A percentile compares a stretch with the other conserved stretches of the same genome.
Conservation (phyloP, 2,888 invertebrate species). For the Calliopum simillimum region DNA sequence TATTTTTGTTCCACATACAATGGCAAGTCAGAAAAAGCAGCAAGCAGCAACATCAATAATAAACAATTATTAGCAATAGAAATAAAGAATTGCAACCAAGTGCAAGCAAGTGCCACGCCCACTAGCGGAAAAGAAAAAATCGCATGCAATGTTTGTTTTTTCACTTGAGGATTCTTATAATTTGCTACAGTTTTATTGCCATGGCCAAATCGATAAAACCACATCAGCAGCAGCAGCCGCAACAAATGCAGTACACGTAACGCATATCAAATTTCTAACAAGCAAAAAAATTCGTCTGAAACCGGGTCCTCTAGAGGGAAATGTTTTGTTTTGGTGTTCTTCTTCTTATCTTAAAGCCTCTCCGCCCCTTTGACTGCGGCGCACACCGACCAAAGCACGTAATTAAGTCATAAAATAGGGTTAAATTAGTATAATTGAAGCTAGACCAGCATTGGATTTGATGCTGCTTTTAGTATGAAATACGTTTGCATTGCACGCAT, state of each 20-base stretch:
- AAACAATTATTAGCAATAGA: constrained; percentile 27
- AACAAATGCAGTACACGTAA: constrained; percentile 9
- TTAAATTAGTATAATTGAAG: constrained; percentile 57
- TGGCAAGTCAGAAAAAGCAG: neutral
- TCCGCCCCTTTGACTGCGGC: neutral
- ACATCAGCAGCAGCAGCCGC: neutral
- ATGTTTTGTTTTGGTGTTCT: neutral
- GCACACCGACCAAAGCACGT: constrained; percentile 43
- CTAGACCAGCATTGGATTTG: constrained; percentile 24
- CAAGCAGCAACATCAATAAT: neutral
- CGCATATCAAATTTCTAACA: constrained; percentile 38
- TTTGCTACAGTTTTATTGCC: neutral
- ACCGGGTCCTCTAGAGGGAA: neutral
- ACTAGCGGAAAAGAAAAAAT: too few relatives aligned
- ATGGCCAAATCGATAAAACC: neutral
- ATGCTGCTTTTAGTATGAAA: constrained; percentile 31
- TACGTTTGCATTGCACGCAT: constrained; percentile 45
- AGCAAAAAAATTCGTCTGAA: constrained; percentile 13
- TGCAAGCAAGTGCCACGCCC: neutral
- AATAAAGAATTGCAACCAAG: constrained; percentile 24
- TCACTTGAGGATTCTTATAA: too few relatives aligned
- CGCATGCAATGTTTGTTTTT: too few relatives aligned
- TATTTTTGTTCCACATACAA: too few relatives aligned
- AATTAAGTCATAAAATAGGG: constrained; percentile 59
- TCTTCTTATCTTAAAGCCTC: too few relatives aligned